Evolutionary conservation across 1,140 invertebrate species (phyloP).

Genomic region (Halictus rubicundus): DNA sequence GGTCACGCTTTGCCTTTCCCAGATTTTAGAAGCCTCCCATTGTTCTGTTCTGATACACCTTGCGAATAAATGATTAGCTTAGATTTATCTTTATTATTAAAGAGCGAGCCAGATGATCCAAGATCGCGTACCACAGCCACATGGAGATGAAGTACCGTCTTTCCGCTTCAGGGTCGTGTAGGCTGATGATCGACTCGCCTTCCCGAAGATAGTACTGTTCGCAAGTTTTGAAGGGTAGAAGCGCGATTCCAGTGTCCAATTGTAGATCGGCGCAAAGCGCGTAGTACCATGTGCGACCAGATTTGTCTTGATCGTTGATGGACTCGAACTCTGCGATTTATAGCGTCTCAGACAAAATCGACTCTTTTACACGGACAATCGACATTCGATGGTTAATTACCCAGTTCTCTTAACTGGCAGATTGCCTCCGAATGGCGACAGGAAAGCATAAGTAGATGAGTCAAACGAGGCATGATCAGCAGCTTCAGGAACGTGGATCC

Average conservation of each 20-base stretch:
- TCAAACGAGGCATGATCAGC: slow-evolving; percentile 74
- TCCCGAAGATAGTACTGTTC: slow-evolving; percentile 75
- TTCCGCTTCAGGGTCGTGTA: slow-evolving; percentile 71
- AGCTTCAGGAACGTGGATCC: slow-evolving; percentile 70
- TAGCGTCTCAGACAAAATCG: neutral
- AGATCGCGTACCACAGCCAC: slow-evolving; percentile 74
- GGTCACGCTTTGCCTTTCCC: slow-evolving; percentile 62
- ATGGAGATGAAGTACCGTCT: slow-evolving; percentile 74
- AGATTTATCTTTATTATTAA: too few relatives aligned
- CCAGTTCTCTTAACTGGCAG: slow-evolving; percentile 75
- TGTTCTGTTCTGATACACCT: slow-evolving; percentile 74
- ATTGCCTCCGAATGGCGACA: slow-evolving; percentile 74
- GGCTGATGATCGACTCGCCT: slow-evolving; percentile 69
- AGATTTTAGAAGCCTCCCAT: slow-evolving; percentile 72
- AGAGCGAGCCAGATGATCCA: neutral
- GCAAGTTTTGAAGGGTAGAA: slow-evolving; percentile 71
- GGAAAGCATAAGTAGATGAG: slow-evolving; percentile 72
- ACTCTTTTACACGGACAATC: neutral
- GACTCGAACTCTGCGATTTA: slow-evolving; percentile 70
- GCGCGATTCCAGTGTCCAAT: slow-evolving; percentile 78
- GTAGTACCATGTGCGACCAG: slow-evolving; percentile 80
- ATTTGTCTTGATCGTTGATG: slow-evolving; percentile 76
- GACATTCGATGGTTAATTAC: slow-evolving; percentile 49
- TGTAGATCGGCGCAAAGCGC: slow-evolving; percentile 78
- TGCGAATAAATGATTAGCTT: neutral